phyloP scores from a whole-genome alignment of 2,888 invertebrate species.

The Drosophila ustulata region DNA sequence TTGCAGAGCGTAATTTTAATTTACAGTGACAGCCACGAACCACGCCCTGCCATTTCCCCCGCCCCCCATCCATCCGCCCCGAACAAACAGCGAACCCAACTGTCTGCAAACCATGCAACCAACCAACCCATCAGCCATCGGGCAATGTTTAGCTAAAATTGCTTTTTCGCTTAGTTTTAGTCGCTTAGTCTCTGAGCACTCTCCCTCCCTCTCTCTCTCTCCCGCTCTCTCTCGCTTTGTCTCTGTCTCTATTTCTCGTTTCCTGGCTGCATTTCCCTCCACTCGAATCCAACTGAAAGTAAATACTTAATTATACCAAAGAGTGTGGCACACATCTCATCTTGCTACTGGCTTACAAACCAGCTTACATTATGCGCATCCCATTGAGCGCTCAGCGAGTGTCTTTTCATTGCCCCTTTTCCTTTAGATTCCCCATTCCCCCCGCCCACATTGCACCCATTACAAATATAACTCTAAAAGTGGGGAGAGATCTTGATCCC shows the following conservation, averaged over 20 bases:
- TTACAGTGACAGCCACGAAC: constrained; percentile 58
- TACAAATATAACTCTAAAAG: constrained; percentile 10
- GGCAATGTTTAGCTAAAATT: constrained; percentile 73
- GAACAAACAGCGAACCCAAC: constrained; percentile 9
- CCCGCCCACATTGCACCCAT: constrained; percentile 10
- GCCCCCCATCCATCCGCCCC: not conserved
- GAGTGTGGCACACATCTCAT: constrained; percentile 41
- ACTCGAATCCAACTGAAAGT: constrained; percentile 64
- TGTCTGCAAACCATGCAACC: not conserved
- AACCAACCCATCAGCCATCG: constrained; percentile 19
- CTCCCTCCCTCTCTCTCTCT: not conserved
- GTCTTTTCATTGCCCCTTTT: not conserved
- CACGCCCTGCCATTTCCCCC: constrained; percentile 14
- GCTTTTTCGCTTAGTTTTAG: constrained; percentile 67
- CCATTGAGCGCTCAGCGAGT: constrained; percentile 5
- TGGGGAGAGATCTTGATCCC: not conserved
- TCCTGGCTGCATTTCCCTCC: constrained; percentile 59
- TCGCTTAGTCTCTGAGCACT: constrained; percentile 7
- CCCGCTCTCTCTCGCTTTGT: not conserved
- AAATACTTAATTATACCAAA: constrained; percentile 77
- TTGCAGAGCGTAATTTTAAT: constrained; percentile 62
- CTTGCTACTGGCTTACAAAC: constrained; percentile 39
- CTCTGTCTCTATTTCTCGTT: constrained; percentile 41
- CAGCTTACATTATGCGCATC: constrained; percentile 63
- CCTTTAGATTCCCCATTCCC: not conserved